Conservation (phyloP, 2,797 vertebrate genomes). For the Lateolabrax maculatus region DNA sequence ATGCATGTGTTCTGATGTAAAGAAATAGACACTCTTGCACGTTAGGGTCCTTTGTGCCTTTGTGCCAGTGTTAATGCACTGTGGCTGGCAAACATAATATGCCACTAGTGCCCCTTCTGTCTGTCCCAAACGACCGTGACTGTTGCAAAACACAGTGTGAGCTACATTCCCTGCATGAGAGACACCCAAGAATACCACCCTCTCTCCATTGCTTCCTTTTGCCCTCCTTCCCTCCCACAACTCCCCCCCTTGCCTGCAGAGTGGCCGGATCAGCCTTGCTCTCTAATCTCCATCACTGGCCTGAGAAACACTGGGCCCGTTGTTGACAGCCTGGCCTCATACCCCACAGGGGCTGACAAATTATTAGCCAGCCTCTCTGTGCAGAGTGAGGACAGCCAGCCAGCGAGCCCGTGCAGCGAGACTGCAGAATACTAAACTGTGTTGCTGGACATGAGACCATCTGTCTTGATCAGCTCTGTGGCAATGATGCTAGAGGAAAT, state of each 20-base stretch:
- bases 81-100: constrained; percentile 33
- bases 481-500: constrained; percentile 58
- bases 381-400: constrained; percentile 68
- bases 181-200: constrained; percentile 57
- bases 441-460: constrained; percentile 61
- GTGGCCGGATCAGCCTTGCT: constrained; percentile 71
- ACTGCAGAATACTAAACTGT: constrained; percentile 65
- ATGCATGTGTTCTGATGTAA: constrained; percentile 19
- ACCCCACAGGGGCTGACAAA: constrained; percentile 85
- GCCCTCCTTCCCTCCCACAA: constrained; percentile 24
- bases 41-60: constrained; percentile 25
- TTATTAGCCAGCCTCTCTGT: constrained; percentile 82
- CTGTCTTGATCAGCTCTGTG: constrained; percentile 63
- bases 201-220: constrained; percentile 46
- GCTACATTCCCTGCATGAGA: constrained; percentile 44
- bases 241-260: constrained; percentile 51
- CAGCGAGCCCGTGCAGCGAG: constrained; percentile 38
- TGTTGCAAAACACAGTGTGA: constrained; percentile 63
- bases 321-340: constrained; percentile 83
- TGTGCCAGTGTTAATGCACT: constrained; percentile 25
- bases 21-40: constrained; percentile 10
- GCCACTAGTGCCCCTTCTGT: constrained; percentile 33
- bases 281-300: constrained; percentile 83
- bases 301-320: constrained; percentile 84
- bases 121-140: constrained; percentile 33